phyloP scores from a whole-genome alignment of 1,140 invertebrate species.

The Himalopsyche phryganea region DNA sequence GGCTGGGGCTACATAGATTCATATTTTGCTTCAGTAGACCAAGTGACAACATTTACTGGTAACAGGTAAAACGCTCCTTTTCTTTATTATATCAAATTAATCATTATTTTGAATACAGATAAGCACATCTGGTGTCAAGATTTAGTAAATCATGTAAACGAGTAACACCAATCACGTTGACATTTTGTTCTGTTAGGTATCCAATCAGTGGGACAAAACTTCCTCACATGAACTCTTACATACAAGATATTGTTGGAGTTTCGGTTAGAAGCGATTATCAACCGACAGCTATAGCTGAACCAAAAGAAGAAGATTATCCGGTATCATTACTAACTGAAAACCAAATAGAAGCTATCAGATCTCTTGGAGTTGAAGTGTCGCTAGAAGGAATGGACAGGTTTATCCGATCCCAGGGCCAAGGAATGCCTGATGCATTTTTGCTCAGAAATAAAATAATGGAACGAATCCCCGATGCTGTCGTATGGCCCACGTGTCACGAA shows the following conservation, averaged over 20 bases:
- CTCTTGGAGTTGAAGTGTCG: slow-evolving; percentile 67
- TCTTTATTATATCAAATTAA: not conserved
- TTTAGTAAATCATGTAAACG: not conserved
- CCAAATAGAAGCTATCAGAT: slow-evolving; percentile 61
- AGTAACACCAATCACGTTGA: not conserved
- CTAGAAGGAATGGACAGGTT: slow-evolving; percentile 78
- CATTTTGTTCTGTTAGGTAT: slow-evolving; percentile 62
- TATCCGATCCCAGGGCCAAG: slow-evolving; percentile 92
- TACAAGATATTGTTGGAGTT: slow-evolving; percentile 67
- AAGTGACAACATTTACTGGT: slow-evolving; percentile 39
- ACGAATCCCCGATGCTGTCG: slow-evolving; percentile 88
- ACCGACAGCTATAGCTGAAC: slow-evolving; percentile 47
- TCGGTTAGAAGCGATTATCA: slow-evolving; percentile 46
- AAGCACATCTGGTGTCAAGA: not conserved
- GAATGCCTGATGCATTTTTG: slow-evolving; percentile 82
- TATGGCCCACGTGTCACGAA: slow-evolving; percentile 85
- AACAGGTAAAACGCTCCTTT: slow-evolving; percentile 36
- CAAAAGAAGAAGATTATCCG: slow-evolving; percentile 55
- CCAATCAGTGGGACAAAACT: slow-evolving; percentile 74
- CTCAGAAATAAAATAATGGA: slow-evolving; percentile 69
- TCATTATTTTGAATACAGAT: not conserved
- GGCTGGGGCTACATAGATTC: slow-evolving; percentile 96
- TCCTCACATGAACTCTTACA: slow-evolving; percentile 82
- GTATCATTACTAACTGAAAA: slow-evolving; percentile 52
- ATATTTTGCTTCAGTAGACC: slow-evolving; percentile 35